phyloP scores from a whole-genome alignment of 2,113 vertebrate species.

The Sturnus vulgaris region DNA sequence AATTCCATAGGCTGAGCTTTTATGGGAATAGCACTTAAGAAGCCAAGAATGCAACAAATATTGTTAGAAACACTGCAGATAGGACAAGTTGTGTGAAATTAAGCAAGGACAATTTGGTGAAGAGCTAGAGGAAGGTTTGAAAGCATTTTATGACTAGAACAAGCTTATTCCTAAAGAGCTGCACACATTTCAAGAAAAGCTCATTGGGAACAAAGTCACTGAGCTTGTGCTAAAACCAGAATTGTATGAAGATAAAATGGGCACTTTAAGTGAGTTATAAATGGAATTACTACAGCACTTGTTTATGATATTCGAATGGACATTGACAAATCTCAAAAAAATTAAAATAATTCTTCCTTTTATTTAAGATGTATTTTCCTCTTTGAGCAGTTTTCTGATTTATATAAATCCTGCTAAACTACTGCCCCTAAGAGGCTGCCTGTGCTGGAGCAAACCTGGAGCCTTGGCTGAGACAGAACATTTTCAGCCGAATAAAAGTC shows the following conservation, averaged over 20 bases:
- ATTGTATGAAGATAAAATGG: not conserved
- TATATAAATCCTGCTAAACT: not conserved
- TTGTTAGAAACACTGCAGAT: not conserved
- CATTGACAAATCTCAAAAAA: accelerated
- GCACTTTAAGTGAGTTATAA: not conserved
- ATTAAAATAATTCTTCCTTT: not conserved
- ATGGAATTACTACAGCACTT: not conserved
- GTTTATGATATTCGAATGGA: not conserved
- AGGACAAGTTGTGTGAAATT: not conserved
- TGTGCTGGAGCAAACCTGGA: not conserved
- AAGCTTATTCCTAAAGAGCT: not conserved
- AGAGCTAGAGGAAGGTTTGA: not conserved
- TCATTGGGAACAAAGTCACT: not conserved
- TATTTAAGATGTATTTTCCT: not conserved
- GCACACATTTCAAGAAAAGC: not conserved
- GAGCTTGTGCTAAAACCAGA: not conserved
- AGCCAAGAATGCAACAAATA: not conserved
- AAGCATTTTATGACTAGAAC: not conserved
- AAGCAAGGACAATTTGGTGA: not conserved
- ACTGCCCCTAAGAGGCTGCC: not conserved
- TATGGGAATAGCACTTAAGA: not conserved
- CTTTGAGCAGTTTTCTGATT: not conserved
- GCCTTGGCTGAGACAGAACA: not conserved
- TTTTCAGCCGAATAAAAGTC: not conserved
- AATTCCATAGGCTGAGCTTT: not conserved